Evolutionary conservation across 2,888 invertebrate species (phyloP).

Genomic region (Masnerella sp.): DNA sequence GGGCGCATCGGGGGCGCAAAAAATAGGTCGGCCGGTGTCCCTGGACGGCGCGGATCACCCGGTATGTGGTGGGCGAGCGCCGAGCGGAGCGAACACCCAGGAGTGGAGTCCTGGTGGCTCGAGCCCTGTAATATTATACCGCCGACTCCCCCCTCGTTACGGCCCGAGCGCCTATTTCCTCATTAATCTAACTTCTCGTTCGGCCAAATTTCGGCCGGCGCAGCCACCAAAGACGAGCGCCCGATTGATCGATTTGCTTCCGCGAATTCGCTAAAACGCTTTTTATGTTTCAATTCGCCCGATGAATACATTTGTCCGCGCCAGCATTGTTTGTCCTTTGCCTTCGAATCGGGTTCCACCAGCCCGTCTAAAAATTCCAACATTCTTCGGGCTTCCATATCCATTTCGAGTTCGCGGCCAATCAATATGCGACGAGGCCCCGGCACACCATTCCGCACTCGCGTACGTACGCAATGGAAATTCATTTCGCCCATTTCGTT

Average conservation of each 20-base stretch:
- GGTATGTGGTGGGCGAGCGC: constrained; percentile 66
- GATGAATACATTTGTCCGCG: constrained; percentile 33
- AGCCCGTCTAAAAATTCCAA: constrained; percentile 73
- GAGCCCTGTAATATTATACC: constrained; percentile 74
- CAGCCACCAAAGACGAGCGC: constrained; percentile 36
- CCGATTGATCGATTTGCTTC: constrained; percentile 18
- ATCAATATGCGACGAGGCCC: constrained; percentile 72
- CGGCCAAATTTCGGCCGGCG: constrained; percentile 14
- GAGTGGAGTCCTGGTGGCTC: constrained; percentile 68
- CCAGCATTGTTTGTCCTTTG: constrained; percentile 38
- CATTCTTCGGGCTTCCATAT: constrained; percentile 76
- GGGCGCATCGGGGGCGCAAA: constrained; percentile 21
- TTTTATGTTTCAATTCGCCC: constrained; percentile 38
- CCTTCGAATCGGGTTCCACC: constrained; percentile 54
- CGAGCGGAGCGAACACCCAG: constrained; percentile 71
- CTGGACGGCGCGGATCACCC: constrained; percentile 66
- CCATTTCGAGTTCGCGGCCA: constrained; percentile 74
- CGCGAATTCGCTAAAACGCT: constrained; percentile 46
- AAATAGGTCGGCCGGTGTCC: constrained; percentile 44
- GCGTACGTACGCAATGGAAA: neutral
- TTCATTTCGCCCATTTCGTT: too few relatives aligned
- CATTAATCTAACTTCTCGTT: constrained; percentile 51
- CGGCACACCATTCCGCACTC: constrained; percentile 58
- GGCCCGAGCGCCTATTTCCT: constrained; percentile 53
- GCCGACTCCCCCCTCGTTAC: constrained; percentile 63